phyloP scores from a whole-genome alignment of 2,888 invertebrate genomes.

The Amblyjoppa proteus region DNA sequence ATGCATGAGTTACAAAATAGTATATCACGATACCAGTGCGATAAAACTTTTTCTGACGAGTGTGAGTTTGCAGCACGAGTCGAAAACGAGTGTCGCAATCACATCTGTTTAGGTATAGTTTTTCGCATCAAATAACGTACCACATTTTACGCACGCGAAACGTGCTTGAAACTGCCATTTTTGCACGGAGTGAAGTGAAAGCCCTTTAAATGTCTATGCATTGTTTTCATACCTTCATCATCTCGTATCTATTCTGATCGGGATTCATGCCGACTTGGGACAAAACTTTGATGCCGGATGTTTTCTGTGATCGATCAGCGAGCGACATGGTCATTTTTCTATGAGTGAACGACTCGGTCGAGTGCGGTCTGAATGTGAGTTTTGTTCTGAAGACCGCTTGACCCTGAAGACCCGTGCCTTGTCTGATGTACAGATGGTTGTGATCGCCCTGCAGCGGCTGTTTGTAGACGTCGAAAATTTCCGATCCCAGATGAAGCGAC shows the following conservation, averaged over 20 bases:
- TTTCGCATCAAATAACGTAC: no score
- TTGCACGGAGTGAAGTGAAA: no score
- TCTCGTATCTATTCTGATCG: conserved; percentile 95
- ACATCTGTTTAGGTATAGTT: no score
- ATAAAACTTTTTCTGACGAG: no score
- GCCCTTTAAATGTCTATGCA: neutral
- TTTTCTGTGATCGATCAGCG: conserved; percentile 97
- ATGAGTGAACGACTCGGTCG: conserved; percentile 99
- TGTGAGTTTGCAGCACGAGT: no score
- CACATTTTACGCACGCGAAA: no score
- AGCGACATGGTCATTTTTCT: conserved; percentile 99
- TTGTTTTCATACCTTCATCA: conserved; percentile 90
- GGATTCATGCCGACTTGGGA: conserved; percentile 98
- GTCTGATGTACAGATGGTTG: conserved; percentile 98
- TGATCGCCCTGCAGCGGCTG: conserved; percentile 97
- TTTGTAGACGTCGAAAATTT: conserved; percentile 99
- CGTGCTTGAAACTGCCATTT: no score
- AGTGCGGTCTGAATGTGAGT: conserved; percentile 98
- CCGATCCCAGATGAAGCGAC: conserved; percentile 98
- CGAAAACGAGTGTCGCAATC: no score
- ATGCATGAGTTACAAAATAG: no score
- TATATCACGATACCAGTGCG: no score
- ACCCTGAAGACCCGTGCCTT: conserved; percentile 98
- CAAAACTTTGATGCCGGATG: conserved; percentile 97
- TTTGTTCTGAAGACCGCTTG: conserved; percentile 99